A percentile compares a stretch with the other conserved stretches of the same genome.
These are phyloP conservation scores for Oreortyx pictus DNA, from an alignment of 2,797 vertebrate genomes.

Conservation along the genomic window DNA sequence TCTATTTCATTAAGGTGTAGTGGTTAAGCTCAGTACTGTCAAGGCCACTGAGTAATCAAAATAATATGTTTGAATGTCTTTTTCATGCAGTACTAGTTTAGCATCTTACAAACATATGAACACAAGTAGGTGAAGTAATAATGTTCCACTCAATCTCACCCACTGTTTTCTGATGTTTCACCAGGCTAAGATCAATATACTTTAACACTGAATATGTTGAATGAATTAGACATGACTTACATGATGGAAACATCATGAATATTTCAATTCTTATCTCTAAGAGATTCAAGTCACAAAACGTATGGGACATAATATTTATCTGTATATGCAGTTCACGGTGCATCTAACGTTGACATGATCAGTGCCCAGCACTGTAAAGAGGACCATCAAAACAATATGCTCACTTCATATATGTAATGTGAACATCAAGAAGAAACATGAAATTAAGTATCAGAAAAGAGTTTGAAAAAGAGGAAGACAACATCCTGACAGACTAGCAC, in stretches of 20 bases:
- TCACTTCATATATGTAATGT: neutral
- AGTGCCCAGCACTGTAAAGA: neutral
- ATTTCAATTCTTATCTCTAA: neutral
- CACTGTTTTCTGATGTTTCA: neutral
- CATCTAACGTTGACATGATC: neutral
- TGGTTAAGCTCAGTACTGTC: slow-evolving; percentile 8
- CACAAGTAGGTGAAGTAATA: slow-evolving; percentile 32
- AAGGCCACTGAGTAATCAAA: slow-evolving; percentile 30
- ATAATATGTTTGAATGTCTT: slow-evolving; percentile 24
- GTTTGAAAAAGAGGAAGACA: neutral
- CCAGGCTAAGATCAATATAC: slow-evolving; percentile 5
- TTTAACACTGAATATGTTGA: neutral
- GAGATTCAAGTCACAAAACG: neutral
- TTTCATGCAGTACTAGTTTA: slow-evolving; percentile 39
- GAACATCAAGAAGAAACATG: neutral
- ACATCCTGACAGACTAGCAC: neutral
- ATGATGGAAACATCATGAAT: neutral
- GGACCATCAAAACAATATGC: neutral
- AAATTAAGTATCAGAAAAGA: neutral
- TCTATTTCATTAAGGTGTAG: slow-evolving; percentile 9
- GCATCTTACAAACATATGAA: slow-evolving; percentile 6
- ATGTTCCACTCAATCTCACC: neutral
- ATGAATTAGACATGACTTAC: neutral
- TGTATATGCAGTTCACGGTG: neutral
- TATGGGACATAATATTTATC: neutral